Evolutionary conservation across 2,888 invertebrate species (phyloP), one percentile per base, ranked within the genome.

Genomic region (Nomada fabriciana): DNA sequence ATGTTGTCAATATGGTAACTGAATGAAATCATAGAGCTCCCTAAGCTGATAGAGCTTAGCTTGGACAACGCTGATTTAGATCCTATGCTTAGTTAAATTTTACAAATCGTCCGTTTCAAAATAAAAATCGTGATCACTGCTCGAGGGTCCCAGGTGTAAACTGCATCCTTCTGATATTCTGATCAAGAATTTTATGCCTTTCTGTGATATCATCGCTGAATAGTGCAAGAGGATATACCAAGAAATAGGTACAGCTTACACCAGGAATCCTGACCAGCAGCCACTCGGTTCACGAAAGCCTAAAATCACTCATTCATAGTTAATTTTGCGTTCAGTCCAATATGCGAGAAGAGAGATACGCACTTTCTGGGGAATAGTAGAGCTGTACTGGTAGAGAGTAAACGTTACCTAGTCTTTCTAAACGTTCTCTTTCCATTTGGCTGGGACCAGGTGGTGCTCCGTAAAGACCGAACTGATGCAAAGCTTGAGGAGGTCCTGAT

Each of bases 381-480:
- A 18, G 18, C 47, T 42, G 23, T 74, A 68, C n/a, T 52, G 50
- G 61, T 53, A 74, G 53, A 52, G 47, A 20, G 18, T 55, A 42
- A 68, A 76, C 72, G 96, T 93, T 97, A 93, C 98, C 98, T 90
- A 98, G 95, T 91, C 97, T 94, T 93, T 98, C 98, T 25, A 98
- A 95, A 71, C 98, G 96, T 94, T 98, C 98, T 80, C 98, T 95
- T 93, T 98, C 98, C 92, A 98, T 94, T 92, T 97, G 98, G 88
- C 97, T 97, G 88, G 96, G 95, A 69, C 97, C 97, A n/a, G 97
- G 97, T 86, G 96, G 96, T 52, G 96, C 95, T 68, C 94, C 94
- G 89, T 97, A 97, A 71, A 97, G 94, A 11, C 96, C 96, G 90
- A 96, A 97, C 91, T 97, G 97, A 88, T 96, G 96, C 57, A 97